phyloP scores from a whole-genome alignment of 2,888 invertebrate genomes.

The Gymnocheta viridis region DNA sequence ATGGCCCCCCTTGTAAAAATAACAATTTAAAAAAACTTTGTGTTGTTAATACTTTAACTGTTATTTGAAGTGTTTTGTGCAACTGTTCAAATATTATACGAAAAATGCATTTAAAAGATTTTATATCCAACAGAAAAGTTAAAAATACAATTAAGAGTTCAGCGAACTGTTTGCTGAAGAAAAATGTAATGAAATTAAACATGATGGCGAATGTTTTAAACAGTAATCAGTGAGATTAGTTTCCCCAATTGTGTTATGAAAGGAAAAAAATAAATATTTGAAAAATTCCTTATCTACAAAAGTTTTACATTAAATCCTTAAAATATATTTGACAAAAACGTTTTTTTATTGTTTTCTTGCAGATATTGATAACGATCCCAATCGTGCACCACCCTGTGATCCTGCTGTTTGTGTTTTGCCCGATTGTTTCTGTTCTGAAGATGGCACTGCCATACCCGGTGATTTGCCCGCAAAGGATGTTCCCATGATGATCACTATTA shows the following conservation, averaged over 20 bases:
- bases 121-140: conserved; percentile 8
- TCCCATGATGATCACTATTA: conserved; percentile 96
- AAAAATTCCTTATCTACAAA: background rate
- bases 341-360: conserved; percentile 78
- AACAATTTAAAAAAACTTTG: conserved; percentile 22
- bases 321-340: background rate
- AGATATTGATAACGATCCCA: conserved; percentile 96
- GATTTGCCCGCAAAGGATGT: conserved; percentile 92
- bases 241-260: background rate
- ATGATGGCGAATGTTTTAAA: conserved; percentile 4
- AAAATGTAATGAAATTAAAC: conserved; percentile 27
- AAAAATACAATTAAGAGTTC: conserved; percentile 49
- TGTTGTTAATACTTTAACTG: conserved; percentile 51
- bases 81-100: conserved; percentile 11
- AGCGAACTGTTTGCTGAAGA: conserved; percentile 26
- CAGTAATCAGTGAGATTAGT: background rate
- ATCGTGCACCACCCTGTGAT: conserved; percentile 95
- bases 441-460: conserved; percentile 93
- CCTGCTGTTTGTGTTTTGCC: conserved; percentile 92
- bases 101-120: conserved; percentile 14
- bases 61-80: conserved; percentile 35
- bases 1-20: conserved; percentile 38
- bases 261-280: background rate
- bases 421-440: conserved; percentile 97
- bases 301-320: background rate